Evolutionary conservation across 2,888 invertebrate species (phyloP), one percentile per base, ranked within the genome.

Genomic region (Lepidonotus clava): DNA sequence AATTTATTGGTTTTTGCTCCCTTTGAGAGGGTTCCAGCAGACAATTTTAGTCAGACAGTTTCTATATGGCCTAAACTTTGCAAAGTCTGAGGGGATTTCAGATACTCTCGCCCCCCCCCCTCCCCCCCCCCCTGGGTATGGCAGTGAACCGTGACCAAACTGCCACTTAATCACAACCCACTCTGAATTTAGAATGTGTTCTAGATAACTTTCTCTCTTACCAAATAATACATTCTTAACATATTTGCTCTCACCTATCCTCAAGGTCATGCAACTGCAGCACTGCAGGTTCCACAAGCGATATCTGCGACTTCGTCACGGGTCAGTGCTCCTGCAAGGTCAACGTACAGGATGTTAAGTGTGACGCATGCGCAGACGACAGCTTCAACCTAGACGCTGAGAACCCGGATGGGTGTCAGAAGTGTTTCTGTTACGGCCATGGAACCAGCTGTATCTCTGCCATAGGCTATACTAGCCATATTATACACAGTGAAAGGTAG

Each of bases 401-500:
- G 66, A 96, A 97, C 92, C 95, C 96, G 0, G 95, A 96, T 21
- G 98, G 98, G n/a, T 98, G 98, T 85, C 91, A 92, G 87, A 87
- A 87, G 51, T 92, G 92, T 85, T 92, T 91, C 88, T 92, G 92
- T 86, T 91, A 88, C 80, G 88, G 87, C 0, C 91, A 91, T 51
- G 89, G 89, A 0, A 67, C 71, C 0, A 36, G n/a, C 1, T 92
- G 92, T 77, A 83, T 83, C 2, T 91, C 91, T 0, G 91, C 91
- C n/a, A 1, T 41, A 0, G 91, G 91, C 0, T 92, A 83, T 83
- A 66, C 56, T 14, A 38, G 36, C 6, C 41, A 83, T 21, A 67
- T 86, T 34, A 86, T 89, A 76, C 18, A 38, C 34, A 28, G 87
- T 34, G 84, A 34, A n/a, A 85, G 85, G 88, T 87, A n/a, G 53